Evolutionary conservation across 1,140 invertebrate genomes (phyloP).

Genomic region (Artemia franciscana): DNA sequence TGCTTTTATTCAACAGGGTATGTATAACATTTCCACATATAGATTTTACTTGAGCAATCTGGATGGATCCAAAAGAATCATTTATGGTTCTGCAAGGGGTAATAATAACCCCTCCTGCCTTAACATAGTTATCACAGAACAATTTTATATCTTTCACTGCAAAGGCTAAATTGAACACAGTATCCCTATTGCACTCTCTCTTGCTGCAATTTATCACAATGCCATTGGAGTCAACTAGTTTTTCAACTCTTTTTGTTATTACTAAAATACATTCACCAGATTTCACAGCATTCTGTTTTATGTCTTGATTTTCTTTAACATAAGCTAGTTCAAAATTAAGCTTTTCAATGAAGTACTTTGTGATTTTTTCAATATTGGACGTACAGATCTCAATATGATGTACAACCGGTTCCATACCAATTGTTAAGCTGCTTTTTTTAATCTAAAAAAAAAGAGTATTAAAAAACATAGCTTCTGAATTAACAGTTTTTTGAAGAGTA

Average conservation of each 20-base stretch:
- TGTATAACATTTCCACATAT: slow-evolving; percentile 26
- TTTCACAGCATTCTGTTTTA: slow-evolving; percentile 20
- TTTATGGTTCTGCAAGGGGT: slow-evolving; percentile 14
- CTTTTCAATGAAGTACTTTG: slow-evolving; percentile 15
- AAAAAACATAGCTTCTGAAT: no score
- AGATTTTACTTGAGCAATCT: slow-evolving; percentile 23
- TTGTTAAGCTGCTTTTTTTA: no score
- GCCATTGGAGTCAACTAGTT: neutral
- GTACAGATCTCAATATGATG: slow-evolving; percentile 27
- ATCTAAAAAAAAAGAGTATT: no score
- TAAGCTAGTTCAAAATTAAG: slow-evolving; percentile 20
- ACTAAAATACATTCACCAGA: slow-evolving; percentile 20
- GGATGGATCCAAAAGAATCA: slow-evolving; percentile 19
- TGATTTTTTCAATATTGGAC: slow-evolving; percentile 15
- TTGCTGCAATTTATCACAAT: neutral
- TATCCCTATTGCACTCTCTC: slow-evolving; percentile 16
- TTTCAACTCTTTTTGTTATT: slow-evolving; percentile 17
- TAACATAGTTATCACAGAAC: slow-evolving; percentile 15
- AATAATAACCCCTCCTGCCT: slow-evolving; percentile 16
- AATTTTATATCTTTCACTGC: slow-evolving; percentile 21
- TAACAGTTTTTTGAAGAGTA: no score
- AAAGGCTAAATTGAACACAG: slow-evolving; percentile 27
- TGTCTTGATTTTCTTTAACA: slow-evolving; percentile 14
- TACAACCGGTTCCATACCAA: slow-evolving; percentile 10
- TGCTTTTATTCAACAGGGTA: slow-evolving; percentile 22